Evolutionary conservation across 2,888 invertebrate species (phyloP).

Genomic region (Pyrgus malvae): DNA sequence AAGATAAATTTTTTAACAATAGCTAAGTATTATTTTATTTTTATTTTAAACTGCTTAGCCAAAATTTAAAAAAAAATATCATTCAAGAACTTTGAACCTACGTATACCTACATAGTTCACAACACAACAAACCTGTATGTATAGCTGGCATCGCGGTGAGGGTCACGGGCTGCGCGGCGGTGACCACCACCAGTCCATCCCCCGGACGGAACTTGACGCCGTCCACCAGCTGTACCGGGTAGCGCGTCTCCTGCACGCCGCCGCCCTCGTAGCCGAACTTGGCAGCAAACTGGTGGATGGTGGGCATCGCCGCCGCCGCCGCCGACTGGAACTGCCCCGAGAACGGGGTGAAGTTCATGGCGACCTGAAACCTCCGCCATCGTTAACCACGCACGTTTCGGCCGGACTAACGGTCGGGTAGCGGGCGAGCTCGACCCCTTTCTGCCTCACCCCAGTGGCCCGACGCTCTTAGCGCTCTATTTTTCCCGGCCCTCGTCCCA

Average conservation of each 20-base stretch:
- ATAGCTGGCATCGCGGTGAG: slow-evolving; percentile 69
- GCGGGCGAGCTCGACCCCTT: slow-evolving; percentile 80
- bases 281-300: slow-evolving; percentile 92
- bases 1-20: too few species aligned
- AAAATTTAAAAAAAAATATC: too few species aligned
- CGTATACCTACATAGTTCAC: too few species aligned
- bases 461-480: slow-evolving; percentile 68
- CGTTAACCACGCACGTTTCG: background rate
- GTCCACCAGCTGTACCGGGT: slow-evolving; percentile 60
- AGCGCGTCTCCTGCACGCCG: slow-evolving; percentile 66
- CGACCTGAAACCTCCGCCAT: slow-evolving; percentile 37
- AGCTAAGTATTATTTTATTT: too few species aligned
- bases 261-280: slow-evolving; percentile 83
- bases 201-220: slow-evolving; percentile 84
- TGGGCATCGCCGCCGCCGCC: slow-evolving; percentile 87
- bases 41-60: too few species aligned
- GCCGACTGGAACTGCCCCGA: slow-evolving; percentile 89
- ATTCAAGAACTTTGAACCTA: too few species aligned
- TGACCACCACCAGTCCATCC: slow-evolving; percentile 75
- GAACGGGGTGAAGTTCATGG: slow-evolving; percentile 94
- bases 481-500: slow-evolving; percentile 77
- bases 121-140: slow-evolving; percentile 57
- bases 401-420: too few species aligned
- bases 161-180: slow-evolving; percentile 75
- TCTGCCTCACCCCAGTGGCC: slow-evolving; percentile 75